These are phyloP conservation scores for Drosophila willistoni DNA, from an alignment of 1,140 invertebrate genomes.

Conservation along the genomic window DNA sequence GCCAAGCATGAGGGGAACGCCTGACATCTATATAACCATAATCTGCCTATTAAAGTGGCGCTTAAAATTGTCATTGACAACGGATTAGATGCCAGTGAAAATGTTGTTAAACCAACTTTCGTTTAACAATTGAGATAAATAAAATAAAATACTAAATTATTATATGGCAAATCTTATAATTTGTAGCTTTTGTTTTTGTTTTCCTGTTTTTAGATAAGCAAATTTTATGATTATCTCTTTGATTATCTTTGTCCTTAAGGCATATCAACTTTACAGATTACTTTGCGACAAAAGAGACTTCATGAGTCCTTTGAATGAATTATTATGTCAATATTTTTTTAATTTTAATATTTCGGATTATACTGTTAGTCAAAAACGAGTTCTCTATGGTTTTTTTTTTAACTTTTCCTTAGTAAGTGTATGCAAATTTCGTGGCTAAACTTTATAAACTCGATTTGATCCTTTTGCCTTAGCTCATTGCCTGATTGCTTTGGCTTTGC, in stretches of 20 bases:
- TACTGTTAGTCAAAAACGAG: too few relatives aligned
- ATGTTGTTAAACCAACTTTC: slow-evolving; percentile 11
- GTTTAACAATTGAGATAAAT: too few relatives aligned
- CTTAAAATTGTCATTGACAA: slow-evolving; percentile 37
- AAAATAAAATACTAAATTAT: background rate
- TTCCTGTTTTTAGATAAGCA: background rate
- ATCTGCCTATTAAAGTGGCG: slow-evolving; percentile 48
- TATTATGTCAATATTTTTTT: too few relatives aligned
- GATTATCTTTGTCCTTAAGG: background rate
- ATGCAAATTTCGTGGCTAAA: background rate
- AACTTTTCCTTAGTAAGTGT: background rate
- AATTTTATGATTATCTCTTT: background rate
- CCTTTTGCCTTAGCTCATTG: slow-evolving; percentile 19
- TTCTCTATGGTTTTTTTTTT: too few relatives aligned
- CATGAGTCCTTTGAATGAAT: too few relatives aligned
- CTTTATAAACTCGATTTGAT: background rate
- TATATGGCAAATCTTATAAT: background rate
- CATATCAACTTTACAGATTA: background rate
- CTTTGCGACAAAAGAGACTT: background rate
- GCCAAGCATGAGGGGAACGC: background rate
- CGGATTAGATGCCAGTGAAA: slow-evolving; percentile 25
- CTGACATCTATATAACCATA: slow-evolving; percentile 40
- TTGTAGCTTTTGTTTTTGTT: background rate
- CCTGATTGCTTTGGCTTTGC: slow-evolving; percentile 46
- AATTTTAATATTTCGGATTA: too few relatives aligned